Base-by-base conservation (phyloP, 2,113 vertebrate genomes). In the Muscicapa adusta region DNA sequence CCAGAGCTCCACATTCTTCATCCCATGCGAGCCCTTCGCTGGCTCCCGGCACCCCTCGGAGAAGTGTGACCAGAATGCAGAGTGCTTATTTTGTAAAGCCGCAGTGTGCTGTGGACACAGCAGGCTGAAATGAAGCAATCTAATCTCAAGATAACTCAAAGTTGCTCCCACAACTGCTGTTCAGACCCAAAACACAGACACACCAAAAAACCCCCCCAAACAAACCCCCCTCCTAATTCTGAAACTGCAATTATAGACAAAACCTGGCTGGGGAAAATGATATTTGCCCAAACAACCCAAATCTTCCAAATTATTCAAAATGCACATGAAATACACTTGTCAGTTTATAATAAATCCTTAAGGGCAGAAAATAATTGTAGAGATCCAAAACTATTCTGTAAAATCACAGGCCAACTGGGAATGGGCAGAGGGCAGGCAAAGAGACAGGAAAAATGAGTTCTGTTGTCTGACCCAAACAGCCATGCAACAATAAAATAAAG, bases 61-160 rank as follows among this genome's bases (percentile, higher is more conserved):
- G 93, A 67, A 13, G 66, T 88, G 93, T 94, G 95, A 94, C 77
- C 95, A 90, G 95, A 93, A 95, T 83, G 90, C 96, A 60, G 93
- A 94, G 74, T 3, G n/a, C 87, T 79, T 6, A 20, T 87, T 81
- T 78, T 70, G 77, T 62, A 56, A 79, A 80, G 17, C 76, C 0
- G 2, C 47, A 0, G 48, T 3, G 48, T 10, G 47, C 18, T 36
- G 78, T 40, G 90, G 57, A 65, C 81, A n/a, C 74, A 61, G 88
- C 9, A 1, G 43, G 26, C 74, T 68, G 74, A 65, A 85, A 73
- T 23, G 47, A 68, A 82, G 93, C 85, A 72, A n/a, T 81, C 18
- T 47, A 18, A 94, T 70, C 91, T 87, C 28, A 1, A 82, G 47
- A 36, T 48, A 91, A 89, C 42, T 20, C 33, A 6, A 68, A 82